These are phyloP conservation scores for Pocillopora meandrina DNA, from an alignment of 92 coral and sea anemone species.

Conservation along the genomic window DNA sequence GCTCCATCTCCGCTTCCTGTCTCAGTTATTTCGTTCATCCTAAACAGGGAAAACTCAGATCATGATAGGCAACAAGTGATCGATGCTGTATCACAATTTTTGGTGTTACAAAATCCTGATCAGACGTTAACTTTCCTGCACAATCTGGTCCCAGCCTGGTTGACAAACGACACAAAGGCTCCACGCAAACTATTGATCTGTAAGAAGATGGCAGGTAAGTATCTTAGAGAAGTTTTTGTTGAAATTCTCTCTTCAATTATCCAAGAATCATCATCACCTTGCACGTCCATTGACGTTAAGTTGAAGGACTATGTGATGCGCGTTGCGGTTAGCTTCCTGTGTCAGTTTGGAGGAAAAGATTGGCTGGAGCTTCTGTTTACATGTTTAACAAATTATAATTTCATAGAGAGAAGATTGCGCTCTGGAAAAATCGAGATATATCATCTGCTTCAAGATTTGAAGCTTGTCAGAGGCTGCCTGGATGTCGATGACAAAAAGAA, in stretches of 20 bases:
- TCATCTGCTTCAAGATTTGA: background rate
- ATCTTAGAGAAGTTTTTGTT: background rate
- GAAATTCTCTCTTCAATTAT: background rate
- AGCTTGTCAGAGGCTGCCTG: background rate
- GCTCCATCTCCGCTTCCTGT: constrained; percentile 12
- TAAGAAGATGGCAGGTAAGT: background rate
- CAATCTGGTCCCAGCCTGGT: constrained; percentile 19
- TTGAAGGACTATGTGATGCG: background rate
- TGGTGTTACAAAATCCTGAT: constrained; percentile 4
- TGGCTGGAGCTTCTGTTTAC: constrained; percentile 11
- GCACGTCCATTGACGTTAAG: background rate
- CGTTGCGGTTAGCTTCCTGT: background rate
- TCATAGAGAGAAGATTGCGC: constrained; percentile 1
- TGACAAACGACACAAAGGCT: constrained; percentile 5
- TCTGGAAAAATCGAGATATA: constrained; percentile 6
- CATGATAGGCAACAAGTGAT: background rate
- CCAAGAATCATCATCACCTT: background rate
- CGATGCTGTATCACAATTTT: constrained; percentile 8
- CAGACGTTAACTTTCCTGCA: constrained; percentile 11
- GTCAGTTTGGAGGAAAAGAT: background rate
- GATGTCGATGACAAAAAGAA: background rate
- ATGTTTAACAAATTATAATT: constrained; percentile 25
- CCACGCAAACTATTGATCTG: background rate
- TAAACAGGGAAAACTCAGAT: background rate
- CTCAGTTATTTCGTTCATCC: background rate